Base-by-base conservation (phyloP, 2,888 invertebrate species). In the Drosophila falleni region DNA sequence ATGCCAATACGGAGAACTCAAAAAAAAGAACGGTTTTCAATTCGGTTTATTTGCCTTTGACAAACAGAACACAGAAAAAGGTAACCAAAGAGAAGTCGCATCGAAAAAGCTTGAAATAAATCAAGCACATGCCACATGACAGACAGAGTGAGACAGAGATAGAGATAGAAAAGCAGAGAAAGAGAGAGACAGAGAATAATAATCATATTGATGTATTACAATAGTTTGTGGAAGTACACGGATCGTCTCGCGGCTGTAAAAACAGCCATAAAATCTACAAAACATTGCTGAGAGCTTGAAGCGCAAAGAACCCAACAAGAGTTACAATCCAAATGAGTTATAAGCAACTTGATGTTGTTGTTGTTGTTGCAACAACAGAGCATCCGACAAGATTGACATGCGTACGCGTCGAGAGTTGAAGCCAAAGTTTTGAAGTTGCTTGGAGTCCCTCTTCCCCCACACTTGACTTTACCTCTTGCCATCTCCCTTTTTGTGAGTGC, bases 131-230 rank as follows among this genome's bases (percentile, higher is more conserved):
- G 86, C 86, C 88, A 85, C 70, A 76, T 37, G 58, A 61, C 29
- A 55, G 42, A 39, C n/a, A 26, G 41, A 13, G 33, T 46, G 29
- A 23, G 13, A 39, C 10, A 11, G 15, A n/a, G 46, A 35, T 13
- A 19, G 41, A 33, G 50, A 46, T 26, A 19, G 41, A 33, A 44
- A 46, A 16, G 26, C 23, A 16, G 41, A 41, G 56, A 70, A 51
- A 46, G 37, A 35, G 33, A 13, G 54, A 41, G 56, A 70, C 49
- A 50, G 54, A 51, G 56, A 51, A 67, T 81, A 81, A 89, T 89
- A 87, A 85, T 87, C 76, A 82, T 87, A 89, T 89, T 87, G 89
- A 87, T 89, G 88, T 80, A 88, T 87, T 89, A 89, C 89, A 76
- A 78, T 80, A 84, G 80, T 78, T 89, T 84, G 73, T 81, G 80